Conservation (phyloP, 2,888 invertebrate species). For the Sepioteuthis lessoniana region DNA sequence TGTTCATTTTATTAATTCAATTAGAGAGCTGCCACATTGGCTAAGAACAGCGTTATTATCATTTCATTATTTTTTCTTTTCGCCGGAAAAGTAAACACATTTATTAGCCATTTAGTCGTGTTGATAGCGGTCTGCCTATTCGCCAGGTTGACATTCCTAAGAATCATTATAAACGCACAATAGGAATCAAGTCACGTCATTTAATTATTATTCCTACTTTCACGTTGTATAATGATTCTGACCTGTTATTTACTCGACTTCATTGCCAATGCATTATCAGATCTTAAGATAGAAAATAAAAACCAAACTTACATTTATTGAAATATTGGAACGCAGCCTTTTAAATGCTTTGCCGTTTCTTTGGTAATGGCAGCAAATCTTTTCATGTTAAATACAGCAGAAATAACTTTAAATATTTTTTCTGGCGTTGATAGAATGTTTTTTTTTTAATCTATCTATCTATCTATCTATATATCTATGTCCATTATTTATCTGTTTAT, state of each 20-base stretch:
- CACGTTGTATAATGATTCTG: slow-evolving; percentile 2
- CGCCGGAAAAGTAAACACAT: no score
- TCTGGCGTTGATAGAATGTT: no score
- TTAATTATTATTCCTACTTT: not conserved
- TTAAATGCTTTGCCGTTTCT: not conserved
- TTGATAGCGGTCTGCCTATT: not conserved
- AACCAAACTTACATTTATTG: not conserved
- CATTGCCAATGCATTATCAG: slow-evolving; percentile 21
- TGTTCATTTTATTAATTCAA: not conserved
- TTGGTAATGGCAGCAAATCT: not conserved
- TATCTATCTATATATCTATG: not conserved
- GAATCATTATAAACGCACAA: slow-evolving; percentile 10
- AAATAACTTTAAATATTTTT: not conserved
- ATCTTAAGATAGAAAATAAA: not conserved
- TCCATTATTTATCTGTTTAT: no score
- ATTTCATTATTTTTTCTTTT: not conserved
- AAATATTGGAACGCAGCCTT: slow-evolving; percentile 14
- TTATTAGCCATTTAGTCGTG: not conserved
- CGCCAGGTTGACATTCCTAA: slow-evolving; percentile 11
- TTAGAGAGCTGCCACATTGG: not conserved
- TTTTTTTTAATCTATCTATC: no score
- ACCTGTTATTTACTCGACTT: not conserved
- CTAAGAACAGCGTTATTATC: not conserved
- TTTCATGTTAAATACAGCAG: not conserved
- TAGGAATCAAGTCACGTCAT: not conserved